These are phyloP conservation scores for Prunella strophiata DNA, from an alignment of 2,797 vertebrate genomes.

Conservation along the genomic window DNA sequence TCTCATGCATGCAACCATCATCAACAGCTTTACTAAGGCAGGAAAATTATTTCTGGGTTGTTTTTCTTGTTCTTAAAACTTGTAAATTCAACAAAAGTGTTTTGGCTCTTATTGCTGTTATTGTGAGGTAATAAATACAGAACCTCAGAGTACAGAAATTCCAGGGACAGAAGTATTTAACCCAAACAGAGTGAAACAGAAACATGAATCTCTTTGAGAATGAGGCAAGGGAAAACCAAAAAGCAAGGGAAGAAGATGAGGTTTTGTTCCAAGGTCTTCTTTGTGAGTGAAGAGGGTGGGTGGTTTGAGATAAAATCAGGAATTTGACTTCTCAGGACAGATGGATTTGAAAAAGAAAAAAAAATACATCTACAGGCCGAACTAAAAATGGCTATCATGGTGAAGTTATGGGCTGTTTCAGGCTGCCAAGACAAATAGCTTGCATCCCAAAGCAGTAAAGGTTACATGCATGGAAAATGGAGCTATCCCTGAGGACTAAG, in stretches of 20 bases:
- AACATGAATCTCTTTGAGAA: background rate
- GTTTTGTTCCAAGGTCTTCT: background rate
- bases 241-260: background rate
- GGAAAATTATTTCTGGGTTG: background rate
- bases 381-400: conserved; percentile 61
- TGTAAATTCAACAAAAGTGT: background rate
- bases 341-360: conserved; percentile 4
- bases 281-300: conserved; percentile 17
- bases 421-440: conserved; percentile 50
- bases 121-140: background rate
- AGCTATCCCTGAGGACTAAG: conserved; percentile 55
- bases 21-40: background rate
- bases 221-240: background rate
- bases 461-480: conserved; percentile 61
- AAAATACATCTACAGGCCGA: background rate
- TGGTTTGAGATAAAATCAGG: conserved; percentile 55
- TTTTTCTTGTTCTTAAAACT: background rate
- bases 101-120: conserved; percentile 4
- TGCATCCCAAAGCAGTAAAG: conserved; percentile 58
- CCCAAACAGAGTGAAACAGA: background rate
- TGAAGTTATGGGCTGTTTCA: conserved; percentile 34
- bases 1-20: background rate
- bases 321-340: conserved; percentile 56
- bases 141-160: background rate
- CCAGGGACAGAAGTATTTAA: background rate